phyloP scores from a whole-genome alignment of 2,888 invertebrate genomes.

The Cryptus viduatorius region DNA sequence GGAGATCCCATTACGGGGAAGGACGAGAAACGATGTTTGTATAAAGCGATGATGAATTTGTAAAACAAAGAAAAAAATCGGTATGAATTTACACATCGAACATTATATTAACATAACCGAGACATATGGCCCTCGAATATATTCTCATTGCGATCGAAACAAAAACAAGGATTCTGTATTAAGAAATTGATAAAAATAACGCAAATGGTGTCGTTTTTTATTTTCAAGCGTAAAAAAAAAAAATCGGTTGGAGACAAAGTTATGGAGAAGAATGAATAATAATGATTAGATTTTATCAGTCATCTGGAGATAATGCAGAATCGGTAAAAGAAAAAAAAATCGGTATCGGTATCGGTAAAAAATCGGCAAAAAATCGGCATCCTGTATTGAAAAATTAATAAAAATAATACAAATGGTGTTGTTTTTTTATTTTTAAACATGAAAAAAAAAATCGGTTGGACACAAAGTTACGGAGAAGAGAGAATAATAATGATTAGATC shows the following conservation, averaged over 20 bases:
- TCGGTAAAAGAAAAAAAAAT: no score
- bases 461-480: not conserved
- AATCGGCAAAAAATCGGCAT: no score
- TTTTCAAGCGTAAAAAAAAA: no score
- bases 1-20: constrained; percentile 26
- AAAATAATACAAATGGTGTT: not conserved
- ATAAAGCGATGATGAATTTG: no score
- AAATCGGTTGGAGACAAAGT: no score
- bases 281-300: no score
- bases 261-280: no score
- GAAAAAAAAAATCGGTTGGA: not conserved
- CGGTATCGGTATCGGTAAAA: no score
- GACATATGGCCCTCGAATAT: not conserved
- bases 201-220: no score
- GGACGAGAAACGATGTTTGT: constrained; percentile 11
- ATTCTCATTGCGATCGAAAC: not conserved
- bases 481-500: not conserved
- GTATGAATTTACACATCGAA: not conserved
- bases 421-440: not conserved
- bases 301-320: no score
- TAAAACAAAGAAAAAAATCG: not conserved
- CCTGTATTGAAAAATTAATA: not conserved
- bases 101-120: not conserved
- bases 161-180: not conserved
- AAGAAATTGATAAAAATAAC: no score